phyloP scores from a whole-genome alignment of 2,888 invertebrate genomes.

The Callosobruchus maculatus region DNA sequence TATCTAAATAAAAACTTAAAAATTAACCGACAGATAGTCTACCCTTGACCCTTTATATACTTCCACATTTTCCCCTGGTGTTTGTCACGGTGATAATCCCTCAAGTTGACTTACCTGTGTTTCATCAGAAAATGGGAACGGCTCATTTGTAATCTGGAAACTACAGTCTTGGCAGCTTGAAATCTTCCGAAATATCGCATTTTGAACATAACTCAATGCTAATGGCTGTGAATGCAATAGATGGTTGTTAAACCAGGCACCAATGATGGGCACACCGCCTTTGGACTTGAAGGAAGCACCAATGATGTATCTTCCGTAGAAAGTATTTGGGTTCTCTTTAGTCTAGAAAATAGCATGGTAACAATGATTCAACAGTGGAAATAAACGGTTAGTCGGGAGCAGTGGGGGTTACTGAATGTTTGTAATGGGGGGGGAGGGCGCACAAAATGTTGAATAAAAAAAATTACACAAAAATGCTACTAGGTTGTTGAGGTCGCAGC shows the following conservation, averaged over 20 bases:
- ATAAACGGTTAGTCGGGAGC: too few species aligned
- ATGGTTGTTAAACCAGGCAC: constrained; percentile 76
- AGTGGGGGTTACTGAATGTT: neutral
- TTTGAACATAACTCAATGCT: constrained; percentile 61
- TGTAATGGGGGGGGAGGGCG: too few species aligned
- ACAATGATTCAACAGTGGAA: neutral
- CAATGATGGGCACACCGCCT: constrained; percentile 42
- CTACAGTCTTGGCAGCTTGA: constrained; percentile 26
- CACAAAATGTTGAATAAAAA: too few species aligned
- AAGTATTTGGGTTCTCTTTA: constrained; percentile 30
- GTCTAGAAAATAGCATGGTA: constrained; percentile 26
- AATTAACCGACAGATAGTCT: too few species aligned
- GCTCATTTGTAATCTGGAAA: constrained; percentile 58
- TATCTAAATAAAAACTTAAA: too few species aligned
- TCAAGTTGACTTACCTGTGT: constrained; percentile 44
- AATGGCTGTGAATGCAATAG: constrained; percentile 71
- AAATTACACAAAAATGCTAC: too few species aligned
- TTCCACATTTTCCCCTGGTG: too few species aligned
- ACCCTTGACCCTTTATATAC: too few species aligned
- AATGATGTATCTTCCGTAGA: constrained; percentile 49
- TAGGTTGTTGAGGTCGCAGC: too few species aligned
- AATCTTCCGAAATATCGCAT: constrained; percentile 55
- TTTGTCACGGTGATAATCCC: too few species aligned
- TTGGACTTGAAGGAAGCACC: constrained; percentile 53
- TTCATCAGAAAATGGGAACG: constrained; percentile 60